phyloP scores from a whole-genome alignment of 2,113 vertebrate genomes.

The Vanacampus margaritifer region DNA sequence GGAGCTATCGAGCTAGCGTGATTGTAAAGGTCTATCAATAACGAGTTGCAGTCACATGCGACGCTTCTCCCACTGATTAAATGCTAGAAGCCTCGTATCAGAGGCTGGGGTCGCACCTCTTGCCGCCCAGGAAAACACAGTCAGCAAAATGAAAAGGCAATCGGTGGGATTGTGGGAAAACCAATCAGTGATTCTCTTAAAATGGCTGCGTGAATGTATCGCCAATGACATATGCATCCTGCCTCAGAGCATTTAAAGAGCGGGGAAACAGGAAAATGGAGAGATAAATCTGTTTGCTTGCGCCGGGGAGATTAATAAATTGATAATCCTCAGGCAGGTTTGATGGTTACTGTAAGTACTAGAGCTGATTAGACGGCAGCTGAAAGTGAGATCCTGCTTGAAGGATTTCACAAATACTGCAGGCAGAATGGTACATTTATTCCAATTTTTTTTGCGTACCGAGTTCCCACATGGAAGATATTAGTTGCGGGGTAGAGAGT shows the following conservation, averaged over 20 bases:
- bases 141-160: constrained; percentile 35
- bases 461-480: not conserved
- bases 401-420: not conserved
- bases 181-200: constrained; percentile 10
- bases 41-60: not conserved
- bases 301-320: constrained; percentile 43
- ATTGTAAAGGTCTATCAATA: constrained; percentile 13
- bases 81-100: constrained; percentile 39
- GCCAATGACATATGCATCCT: constrained; percentile 10
- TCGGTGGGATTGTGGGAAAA: constrained; percentile 15
- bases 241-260: not conserved
- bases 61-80: constrained; percentile 43
- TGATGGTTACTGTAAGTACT: constrained; percentile 36
- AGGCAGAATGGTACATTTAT: not conserved
- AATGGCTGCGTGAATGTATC: constrained; percentile 13
- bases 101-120: not conserved
- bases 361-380: constrained; percentile 37
- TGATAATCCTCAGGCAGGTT: constrained; percentile 40
- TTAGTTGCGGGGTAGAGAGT: not conserved
- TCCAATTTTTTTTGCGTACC: not conserved
- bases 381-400: constrained; percentile 38
- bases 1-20: constrained; percentile 15
- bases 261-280: not conserved
- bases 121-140: constrained; percentile 20
- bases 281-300: constrained; percentile 30